Percentiles rank a stretch among this genome's conserved stretches.
phyloP scores from a whole-genome alignment of 2,113 vertebrate species.

The Dunckerocampus dactyliophorus region DNA sequence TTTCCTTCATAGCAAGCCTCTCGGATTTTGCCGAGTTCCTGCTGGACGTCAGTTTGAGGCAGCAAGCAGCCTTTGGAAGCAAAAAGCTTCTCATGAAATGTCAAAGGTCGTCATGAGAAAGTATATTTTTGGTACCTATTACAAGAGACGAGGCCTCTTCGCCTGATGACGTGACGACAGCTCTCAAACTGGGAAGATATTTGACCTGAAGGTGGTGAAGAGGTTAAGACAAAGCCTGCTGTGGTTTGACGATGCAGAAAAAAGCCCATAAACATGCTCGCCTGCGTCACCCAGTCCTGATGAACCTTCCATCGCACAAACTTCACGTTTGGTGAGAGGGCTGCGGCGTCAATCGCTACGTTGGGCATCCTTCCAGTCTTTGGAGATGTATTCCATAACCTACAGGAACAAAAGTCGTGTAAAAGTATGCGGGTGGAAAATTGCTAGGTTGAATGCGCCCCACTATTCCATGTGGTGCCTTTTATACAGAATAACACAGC shows the following conservation, averaged over 20 bases:
- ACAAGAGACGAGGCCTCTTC: constrained; percentile 68
- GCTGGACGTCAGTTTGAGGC: constrained; percentile 62
- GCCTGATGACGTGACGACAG: constrained; percentile 72
- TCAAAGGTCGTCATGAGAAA: constrained; percentile 7
- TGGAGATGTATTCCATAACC: constrained; percentile 77
- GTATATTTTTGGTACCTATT: constrained; percentile 52
- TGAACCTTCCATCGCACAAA: constrained; percentile 74
- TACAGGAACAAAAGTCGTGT: constrained; percentile 32
- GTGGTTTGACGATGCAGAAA: not conserved
- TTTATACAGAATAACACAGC: too few relatives aligned
- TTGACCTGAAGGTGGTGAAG: constrained; percentile 65
- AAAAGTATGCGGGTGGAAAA: not conserved
- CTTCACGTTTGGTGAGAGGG: constrained; percentile 62
- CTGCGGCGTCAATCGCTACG: constrained; percentile 59
- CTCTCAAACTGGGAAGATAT: constrained; percentile 69
- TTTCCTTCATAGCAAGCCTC: constrained; percentile 57
- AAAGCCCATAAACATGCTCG: constrained; percentile 30
- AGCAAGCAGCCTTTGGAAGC: constrained; percentile 47
- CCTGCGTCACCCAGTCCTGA: constrained; percentile 72
- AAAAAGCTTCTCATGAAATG: constrained; percentile 13
- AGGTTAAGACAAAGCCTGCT: not conserved
- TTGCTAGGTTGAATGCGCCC: too few relatives aligned
- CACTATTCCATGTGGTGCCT: too few relatives aligned
- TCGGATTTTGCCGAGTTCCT: constrained; percentile 66
- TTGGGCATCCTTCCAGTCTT: constrained; percentile 70